Conservation (phyloP, 2,797 vertebrate species). For the Manis pentadactyla region DNA sequence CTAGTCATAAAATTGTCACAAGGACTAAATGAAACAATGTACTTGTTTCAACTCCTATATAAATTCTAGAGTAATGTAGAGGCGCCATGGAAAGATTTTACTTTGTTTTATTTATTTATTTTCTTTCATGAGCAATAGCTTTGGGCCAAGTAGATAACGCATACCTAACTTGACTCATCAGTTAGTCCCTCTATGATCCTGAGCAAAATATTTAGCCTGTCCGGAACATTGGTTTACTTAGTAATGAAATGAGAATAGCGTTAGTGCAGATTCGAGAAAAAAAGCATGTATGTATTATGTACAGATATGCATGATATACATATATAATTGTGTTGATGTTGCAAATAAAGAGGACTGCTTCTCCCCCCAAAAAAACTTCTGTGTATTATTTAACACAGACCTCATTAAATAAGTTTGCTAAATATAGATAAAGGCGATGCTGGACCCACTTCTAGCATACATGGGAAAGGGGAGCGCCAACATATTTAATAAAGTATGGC, state of each 20-base stretch:
- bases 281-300: fast-evolving
- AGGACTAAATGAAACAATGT: neutral
- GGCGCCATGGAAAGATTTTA: neutral
- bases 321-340: neutral
- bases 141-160: neutral
- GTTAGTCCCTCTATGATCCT: neutral
- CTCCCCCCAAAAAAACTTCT: neutral
- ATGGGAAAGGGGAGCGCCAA: neutral
- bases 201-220: neutral
- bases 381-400: neutral
- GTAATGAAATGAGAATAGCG: neutral
- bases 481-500: neutral
- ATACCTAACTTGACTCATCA: neutral
- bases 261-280: neutral
- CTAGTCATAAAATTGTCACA: neutral
- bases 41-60: too few relatives aligned
- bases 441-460: neutral
- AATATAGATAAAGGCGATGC: neutral
- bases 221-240: neutral
- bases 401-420: neutral
- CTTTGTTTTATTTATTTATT: neutral
- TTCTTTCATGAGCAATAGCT: neutral
- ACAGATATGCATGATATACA: neutral
- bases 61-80: neutral
- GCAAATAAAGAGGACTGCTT: neutral